These are phyloP conservation scores for Tanypteryx hageni DNA, from an alignment of 2,888 invertebrate genomes.

Conservation along the genomic window DNA sequence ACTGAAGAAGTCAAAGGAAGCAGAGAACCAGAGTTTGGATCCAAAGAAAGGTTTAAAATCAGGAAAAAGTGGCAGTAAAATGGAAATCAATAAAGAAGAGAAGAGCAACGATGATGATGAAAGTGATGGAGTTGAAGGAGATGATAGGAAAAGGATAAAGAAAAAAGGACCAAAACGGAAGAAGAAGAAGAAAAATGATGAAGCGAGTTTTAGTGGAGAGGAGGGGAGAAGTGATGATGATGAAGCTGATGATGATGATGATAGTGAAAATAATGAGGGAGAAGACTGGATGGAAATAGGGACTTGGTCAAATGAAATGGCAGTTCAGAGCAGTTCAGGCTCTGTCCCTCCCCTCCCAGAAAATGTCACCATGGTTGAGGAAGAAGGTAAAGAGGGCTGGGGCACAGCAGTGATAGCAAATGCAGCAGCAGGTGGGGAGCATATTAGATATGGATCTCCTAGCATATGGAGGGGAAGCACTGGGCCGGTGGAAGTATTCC, in stretches of 20 bases:
- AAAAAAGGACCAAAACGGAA: slow-evolving; percentile 67
- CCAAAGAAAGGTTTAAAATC: slow-evolving; percentile 18
- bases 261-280: slow-evolving; percentile 69
- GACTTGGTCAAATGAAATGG: slow-evolving; percentile 95
- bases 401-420: slow-evolving; percentile 70
- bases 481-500: slow-evolving; percentile 72
- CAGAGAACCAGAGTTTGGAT: slow-evolving; percentile 68
- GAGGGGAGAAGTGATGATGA: slow-evolving; percentile 70
- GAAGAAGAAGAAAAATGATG: slow-evolving; percentile 70
- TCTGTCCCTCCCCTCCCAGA: slow-evolving; percentile 77
- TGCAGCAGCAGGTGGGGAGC: slow-evolving; percentile 71
- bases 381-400: slow-evolving; percentile 69
- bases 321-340: slow-evolving; percentile 73
- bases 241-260: slow-evolving; percentile 70
- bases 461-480: slow-evolving; percentile 74
- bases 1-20: slow-evolving; percentile 78
- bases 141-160: slow-evolving; percentile 68
- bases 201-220: slow-evolving; percentile 66
- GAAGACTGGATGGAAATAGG: slow-evolving; percentile 87
- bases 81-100: neutral
- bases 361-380: slow-evolving; percentile 79
- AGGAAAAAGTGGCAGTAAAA: slow-evolving; percentile 27
- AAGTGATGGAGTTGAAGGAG: slow-evolving; percentile 68
- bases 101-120: slow-evolving; percentile 60
- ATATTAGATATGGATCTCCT: slow-evolving; percentile 78